phyloP scores from a whole-genome alignment of 2,888 invertebrate species.

The Nineta flava region DNA sequence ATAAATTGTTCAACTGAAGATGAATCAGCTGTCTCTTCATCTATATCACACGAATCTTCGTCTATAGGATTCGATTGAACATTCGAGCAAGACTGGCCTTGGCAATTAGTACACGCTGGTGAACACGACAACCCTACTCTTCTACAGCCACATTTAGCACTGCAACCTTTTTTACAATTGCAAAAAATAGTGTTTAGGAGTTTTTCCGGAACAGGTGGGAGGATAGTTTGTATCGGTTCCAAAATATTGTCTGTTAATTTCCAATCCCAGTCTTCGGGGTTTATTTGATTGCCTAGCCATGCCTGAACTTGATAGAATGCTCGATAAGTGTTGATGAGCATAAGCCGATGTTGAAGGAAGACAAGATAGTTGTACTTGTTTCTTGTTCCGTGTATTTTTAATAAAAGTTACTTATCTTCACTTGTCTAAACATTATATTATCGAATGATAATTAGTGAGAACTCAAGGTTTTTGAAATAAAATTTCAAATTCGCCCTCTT shows the following conservation, averaged over 20 bases:
- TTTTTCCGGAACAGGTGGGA: slow-evolving; percentile 4
- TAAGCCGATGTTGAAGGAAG: slow-evolving; percentile 12
- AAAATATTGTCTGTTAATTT: neutral
- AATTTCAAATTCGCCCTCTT: no score
- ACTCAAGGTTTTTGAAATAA: no score
- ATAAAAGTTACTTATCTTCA: no score
- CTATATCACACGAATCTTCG: neutral
- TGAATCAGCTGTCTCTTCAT: neutral
- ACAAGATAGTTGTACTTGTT: slow-evolving; percentile 13
- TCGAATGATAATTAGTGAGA: no score
- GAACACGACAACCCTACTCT: neutral
- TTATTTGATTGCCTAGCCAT: neutral
- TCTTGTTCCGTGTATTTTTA: no score
- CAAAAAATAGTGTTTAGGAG: slow-evolving; percentile 5
- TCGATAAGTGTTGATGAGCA: slow-evolving; percentile 13
- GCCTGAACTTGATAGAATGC: slow-evolving; percentile 12
- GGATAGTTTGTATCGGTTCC: slow-evolving; percentile 1
- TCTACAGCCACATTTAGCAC: slow-evolving; percentile 2
- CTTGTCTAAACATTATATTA: no score
- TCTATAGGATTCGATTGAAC: neutral
- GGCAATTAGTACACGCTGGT: neutral
- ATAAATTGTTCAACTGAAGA: no score
- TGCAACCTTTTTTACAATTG: slow-evolving; percentile 3
- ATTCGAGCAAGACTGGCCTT: neutral
- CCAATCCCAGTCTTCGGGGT: no score